A percentile compares a stretch with the other conserved stretches of the same genome.
These are phyloP conservation scores for Hartigia nigra DNA, from an alignment of 2,888 invertebrate species.

Conservation along the genomic window DNA sequence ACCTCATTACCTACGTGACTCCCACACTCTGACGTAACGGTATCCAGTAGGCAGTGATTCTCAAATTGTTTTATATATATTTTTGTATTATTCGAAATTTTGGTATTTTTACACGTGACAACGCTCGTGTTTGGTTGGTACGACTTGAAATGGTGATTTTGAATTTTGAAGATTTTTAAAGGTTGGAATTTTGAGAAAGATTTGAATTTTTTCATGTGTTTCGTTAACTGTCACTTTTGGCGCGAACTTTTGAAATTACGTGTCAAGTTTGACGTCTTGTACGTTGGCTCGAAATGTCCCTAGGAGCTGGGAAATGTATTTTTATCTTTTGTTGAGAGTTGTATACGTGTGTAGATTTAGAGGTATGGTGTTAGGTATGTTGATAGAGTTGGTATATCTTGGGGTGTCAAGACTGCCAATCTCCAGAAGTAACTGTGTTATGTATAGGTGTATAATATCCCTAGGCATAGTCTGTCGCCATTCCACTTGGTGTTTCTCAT, in stretches of 20 bases:
- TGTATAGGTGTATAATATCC: neutral
- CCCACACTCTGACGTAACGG: conserved; percentile 40
- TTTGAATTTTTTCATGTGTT: too few relatives aligned
- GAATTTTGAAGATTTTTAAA: neutral
- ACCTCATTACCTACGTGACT: conserved; percentile 47
- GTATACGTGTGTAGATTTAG: neutral
- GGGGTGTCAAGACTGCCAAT: neutral
- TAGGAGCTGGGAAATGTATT: neutral
- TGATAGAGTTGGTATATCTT: neutral
- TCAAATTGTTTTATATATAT: conserved; percentile 18
- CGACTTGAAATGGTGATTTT: neutral
- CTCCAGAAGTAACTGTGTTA: neutral
- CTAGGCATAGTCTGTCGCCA: neutral
- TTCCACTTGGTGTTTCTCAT: conserved; percentile 7
- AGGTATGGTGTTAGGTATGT: neutral
- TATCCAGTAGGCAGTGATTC: conserved; percentile 29
- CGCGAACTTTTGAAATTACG: too few relatives aligned
- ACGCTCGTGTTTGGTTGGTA: too few relatives aligned
- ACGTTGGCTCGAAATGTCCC: neutral
- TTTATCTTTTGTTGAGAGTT: neutral
- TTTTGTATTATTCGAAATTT: neutral
- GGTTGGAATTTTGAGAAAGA: neutral
- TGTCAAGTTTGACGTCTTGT: neutral
- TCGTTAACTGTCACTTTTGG: too few relatives aligned
- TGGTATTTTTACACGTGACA: too few relatives aligned